phyloP scores from a whole-genome alignment of 2,888 invertebrate genomes.

The Danaus chrysippus region DNA sequence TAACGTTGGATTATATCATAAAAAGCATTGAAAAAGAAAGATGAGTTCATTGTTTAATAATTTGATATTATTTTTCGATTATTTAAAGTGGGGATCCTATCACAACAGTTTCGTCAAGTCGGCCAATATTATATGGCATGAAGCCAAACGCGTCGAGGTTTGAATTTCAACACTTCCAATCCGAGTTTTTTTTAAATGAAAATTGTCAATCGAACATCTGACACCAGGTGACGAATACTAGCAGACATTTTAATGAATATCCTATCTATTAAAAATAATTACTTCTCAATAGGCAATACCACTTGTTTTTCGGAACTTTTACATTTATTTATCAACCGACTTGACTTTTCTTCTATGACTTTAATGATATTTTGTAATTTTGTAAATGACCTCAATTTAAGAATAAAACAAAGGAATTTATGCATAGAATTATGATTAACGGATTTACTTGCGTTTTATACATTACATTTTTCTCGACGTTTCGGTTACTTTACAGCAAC shows the following conservation, averaged over 20 bases:
- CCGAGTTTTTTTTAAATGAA: not conserved
- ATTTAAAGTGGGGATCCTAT: conserved; percentile 19
- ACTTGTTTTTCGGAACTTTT: too few relatives aligned
- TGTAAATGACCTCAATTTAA: too few relatives aligned
- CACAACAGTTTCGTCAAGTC: conserved; percentile 26
- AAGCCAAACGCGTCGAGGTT: conserved; percentile 16
- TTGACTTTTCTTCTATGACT: too few relatives aligned
- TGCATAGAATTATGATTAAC: too few relatives aligned
- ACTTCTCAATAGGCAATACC: not conserved
- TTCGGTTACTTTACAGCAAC: too few relatives aligned
- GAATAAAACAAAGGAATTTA: too few relatives aligned
- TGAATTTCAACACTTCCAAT: conserved; percentile 2
- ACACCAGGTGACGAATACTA: not conserved
- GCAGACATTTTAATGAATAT: not conserved
- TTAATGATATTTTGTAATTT: too few relatives aligned
- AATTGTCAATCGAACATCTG: not conserved
- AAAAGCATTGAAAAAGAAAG: too few relatives aligned
- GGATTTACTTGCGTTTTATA: too few relatives aligned
- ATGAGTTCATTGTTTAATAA: not conserved
- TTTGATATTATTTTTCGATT: not conserved
- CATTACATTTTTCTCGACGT: too few relatives aligned
- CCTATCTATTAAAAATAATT: not conserved
- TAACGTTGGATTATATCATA: too few relatives aligned
- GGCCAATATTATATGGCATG: conserved; percentile 27
- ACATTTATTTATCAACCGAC: too few relatives aligned